phyloP scores from a whole-genome alignment of 2,797 vertebrate species.

The Rhabdomys pumilio region DNA sequence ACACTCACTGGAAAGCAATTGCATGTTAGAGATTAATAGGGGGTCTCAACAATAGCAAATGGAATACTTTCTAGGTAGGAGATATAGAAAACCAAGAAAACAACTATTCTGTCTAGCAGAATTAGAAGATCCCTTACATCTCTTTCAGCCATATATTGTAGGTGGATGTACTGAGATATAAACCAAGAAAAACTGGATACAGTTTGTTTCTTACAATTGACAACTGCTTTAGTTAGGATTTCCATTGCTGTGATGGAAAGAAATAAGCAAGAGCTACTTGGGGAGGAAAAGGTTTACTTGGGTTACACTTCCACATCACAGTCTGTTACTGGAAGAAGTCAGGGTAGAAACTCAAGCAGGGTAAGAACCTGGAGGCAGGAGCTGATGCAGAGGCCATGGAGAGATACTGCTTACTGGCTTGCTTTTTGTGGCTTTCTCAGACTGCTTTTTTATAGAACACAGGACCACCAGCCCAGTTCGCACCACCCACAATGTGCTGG shows the following conservation, averaged over 20 bases:
- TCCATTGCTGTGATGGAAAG: background rate
- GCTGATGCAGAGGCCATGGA: background rate
- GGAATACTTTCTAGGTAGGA: constrained; percentile 24
- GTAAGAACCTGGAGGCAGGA: background rate
- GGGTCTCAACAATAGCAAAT: background rate
- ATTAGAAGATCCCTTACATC: background rate
- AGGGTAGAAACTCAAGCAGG: background rate
- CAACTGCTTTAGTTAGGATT: background rate
- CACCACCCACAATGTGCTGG: too few relatives aligned
- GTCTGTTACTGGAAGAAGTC: too few relatives aligned
- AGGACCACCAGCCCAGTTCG: background rate
- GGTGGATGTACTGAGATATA: background rate
- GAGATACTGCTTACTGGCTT: background rate
- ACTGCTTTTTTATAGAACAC: background rate
- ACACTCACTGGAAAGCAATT: background rate
- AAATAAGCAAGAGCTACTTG: background rate
- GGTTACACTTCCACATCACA: background rate
- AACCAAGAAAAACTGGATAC: constrained; percentile 3
- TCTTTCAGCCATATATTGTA: background rate
- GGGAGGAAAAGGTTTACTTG: background rate
- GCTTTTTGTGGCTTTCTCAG: background rate
- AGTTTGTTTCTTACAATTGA: constrained; percentile 33
- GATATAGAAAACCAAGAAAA: constrained; percentile 19
- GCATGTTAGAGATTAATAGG: background rate
- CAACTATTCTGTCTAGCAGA: background rate